Evolutionary conservation across 2,113 vertebrate genomes (phyloP).

Genomic region (Donacobius atricapilla): DNA sequence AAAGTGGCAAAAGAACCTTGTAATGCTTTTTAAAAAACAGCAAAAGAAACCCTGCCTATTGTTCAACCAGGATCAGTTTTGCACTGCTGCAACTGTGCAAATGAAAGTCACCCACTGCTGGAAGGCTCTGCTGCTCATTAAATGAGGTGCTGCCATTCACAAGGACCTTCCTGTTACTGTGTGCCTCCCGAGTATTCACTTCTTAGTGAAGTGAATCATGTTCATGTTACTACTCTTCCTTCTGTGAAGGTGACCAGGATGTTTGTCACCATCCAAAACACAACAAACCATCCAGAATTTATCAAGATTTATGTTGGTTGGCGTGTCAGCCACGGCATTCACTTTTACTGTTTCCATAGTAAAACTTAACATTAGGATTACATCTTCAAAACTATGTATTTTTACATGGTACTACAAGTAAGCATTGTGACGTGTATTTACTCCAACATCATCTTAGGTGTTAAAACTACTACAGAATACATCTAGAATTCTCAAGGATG

Average conservation of each 20-base stretch:
- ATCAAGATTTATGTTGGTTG: neutral
- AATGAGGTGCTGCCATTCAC: accelerated
- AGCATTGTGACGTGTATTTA: neutral
- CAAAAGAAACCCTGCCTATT: neutral
- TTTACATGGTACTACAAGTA: neutral
- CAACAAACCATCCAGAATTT: neutral
- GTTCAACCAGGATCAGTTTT: neutral
- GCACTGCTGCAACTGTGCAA: neutral
- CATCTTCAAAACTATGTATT: neutral
- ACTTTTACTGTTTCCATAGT: neutral
- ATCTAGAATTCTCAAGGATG: neutral
- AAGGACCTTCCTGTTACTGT: neutral
- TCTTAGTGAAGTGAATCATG: neutral
- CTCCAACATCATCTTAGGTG: neutral
- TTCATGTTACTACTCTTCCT: neutral
- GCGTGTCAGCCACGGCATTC: neutral
- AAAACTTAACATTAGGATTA: neutral
- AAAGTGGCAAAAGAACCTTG: neutral
- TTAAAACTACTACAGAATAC: neutral
- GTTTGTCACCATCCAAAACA: neutral
- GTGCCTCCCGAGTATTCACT: accelerated
- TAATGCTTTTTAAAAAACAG: neutral
- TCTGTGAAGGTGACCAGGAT: neutral
- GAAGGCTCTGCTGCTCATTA: neutral
- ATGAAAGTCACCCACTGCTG: neutral